Evolutionary conservation across 2,888 invertebrate species (phyloP).

Genomic region (Beris chalybata): DNA sequence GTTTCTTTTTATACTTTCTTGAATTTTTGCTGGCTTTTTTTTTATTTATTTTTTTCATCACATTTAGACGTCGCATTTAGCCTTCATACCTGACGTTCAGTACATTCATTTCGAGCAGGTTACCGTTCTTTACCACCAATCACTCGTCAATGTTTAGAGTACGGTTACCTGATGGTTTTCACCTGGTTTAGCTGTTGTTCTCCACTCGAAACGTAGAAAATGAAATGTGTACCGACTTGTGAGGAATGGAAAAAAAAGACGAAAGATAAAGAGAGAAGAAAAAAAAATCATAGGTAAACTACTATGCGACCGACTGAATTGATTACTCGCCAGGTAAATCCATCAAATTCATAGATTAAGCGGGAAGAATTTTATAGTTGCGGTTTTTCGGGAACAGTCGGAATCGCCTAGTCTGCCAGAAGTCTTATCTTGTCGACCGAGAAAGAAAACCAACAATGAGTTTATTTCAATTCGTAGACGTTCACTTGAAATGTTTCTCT

Average conservation of each 20-base stretch:
- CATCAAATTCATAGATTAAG: conserved; percentile 3
- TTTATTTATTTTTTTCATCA: conserved; percentile 9
- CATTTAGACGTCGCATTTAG: conserved; percentile 20
- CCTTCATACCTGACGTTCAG: neutral
- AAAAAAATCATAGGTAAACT: conserved; percentile 8
- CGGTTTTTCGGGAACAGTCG: conserved; percentile 10
- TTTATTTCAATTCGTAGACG: neutral
- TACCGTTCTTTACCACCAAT: conserved; percentile 29
- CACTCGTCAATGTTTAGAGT: conserved; percentile 1
- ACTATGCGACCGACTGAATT: conserved; percentile 13
- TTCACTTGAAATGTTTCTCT: conserved; percentile 9
- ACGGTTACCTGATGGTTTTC: too few relatives aligned
- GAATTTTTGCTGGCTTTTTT: conserved; percentile 6
- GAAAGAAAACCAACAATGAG: neutral
- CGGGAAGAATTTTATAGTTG: conserved; percentile 5
- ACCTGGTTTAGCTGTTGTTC: too few relatives aligned
- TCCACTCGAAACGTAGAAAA: too few relatives aligned
- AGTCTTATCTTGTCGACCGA: neutral
- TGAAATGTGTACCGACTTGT: too few relatives aligned
- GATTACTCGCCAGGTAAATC: conserved; percentile 10
- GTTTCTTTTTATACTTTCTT: too few relatives aligned
- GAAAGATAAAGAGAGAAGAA: conserved; percentile 8
- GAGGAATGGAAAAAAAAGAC: too few relatives aligned
- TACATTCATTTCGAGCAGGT: conserved; percentile 23
- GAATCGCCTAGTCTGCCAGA: neutral